Evolutionary conservation across 2,113 vertebrate genomes (phyloP), one percentile per base, ranked within the genome.

Genomic region (Peromyscus leucopus): DNA sequence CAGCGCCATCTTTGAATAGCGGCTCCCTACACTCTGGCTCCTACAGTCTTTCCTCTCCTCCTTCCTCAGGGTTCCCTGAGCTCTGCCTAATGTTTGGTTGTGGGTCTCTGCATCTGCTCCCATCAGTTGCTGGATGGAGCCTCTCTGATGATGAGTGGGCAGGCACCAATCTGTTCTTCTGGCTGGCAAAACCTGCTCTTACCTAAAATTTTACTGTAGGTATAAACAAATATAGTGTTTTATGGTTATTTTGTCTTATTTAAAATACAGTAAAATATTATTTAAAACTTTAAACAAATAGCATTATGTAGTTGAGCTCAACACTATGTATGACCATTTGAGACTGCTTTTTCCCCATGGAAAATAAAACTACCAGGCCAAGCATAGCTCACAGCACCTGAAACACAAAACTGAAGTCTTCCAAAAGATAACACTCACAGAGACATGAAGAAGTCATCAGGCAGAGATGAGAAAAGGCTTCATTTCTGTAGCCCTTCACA

Each of bases 231-330:
- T 78, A 17, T n/a, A 82, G 5, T 57, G 17, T 33, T 97, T 84
- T 91, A 48, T 89, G 12, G 89, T 83, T 80, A 12, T 83, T 94
- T 42, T 15, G 0, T 86, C 65, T 91, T 36, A 89, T 80, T 93
- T 89, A 95, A 92, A 85, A 82, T 59, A 24, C 3, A 82, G 28
- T 89, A 88, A 93, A 5, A 5, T 69, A 76, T 89, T 86, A 75
- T 90, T 31, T 79, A 82, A 93, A 95, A 79, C 75, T 39, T 89
- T 85, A 69, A 74, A 28, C 55, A 95, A 46, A 48, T 89, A 93
- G 79, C 33, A 63, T 12, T 91, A 55, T 85, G 0, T 87, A 67
- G 91, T 59, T 46, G 17, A 67, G 82, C 24, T 63, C 0, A 0
- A 71, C 55, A 63, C 33, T 71, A 1, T 59, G 86, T 94, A 61